Evolutionary conservation across 64 coral and sea anemone species (phyloP).

Genomic region (Trachythela sp.): DNA sequence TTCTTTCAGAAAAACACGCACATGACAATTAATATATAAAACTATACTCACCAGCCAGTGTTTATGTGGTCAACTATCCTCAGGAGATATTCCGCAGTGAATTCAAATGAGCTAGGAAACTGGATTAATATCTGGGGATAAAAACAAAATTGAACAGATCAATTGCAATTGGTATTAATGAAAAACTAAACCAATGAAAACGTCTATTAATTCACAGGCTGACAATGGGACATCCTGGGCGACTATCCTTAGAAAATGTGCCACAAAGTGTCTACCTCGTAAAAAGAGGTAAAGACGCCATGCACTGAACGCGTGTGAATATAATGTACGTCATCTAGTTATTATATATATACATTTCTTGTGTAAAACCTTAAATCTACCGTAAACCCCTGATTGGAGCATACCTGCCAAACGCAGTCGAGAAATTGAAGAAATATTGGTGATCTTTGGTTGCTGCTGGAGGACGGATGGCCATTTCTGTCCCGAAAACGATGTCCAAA

Average conservation of each 20-base stretch:
- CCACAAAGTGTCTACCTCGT: too few relatives aligned
- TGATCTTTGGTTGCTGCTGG: constrained; percentile 75
- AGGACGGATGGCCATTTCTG: constrained; percentile 72
- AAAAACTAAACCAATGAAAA: too few relatives aligned
- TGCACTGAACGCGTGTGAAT: too few relatives aligned
- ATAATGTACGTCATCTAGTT: too few relatives aligned
- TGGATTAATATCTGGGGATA: constrained; percentile 59
- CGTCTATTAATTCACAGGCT: too few relatives aligned
- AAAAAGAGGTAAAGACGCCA: too few relatives aligned
- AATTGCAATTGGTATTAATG: neutral
- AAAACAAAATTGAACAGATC: neutral
- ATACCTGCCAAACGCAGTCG: constrained; percentile 89
- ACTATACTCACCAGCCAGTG: constrained; percentile 77
- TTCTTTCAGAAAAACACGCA: too few relatives aligned
- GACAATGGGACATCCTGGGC: too few relatives aligned
- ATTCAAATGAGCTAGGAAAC: constrained; percentile 86
- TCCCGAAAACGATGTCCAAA: constrained; percentile 95
- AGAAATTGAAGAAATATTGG: constrained; percentile 92
- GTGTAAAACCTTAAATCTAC: neutral
- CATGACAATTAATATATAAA: neutral
- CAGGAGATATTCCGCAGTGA: constrained; percentile 64
- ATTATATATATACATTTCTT: too few relatives aligned
- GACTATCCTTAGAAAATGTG: too few relatives aligned
- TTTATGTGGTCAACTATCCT: constrained; percentile 88
- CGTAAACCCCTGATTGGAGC: too few relatives aligned